These are phyloP conservation scores for Eupithecia subfuscata DNA, from an alignment of 2,888 invertebrate species.

Conservation along the genomic window DNA sequence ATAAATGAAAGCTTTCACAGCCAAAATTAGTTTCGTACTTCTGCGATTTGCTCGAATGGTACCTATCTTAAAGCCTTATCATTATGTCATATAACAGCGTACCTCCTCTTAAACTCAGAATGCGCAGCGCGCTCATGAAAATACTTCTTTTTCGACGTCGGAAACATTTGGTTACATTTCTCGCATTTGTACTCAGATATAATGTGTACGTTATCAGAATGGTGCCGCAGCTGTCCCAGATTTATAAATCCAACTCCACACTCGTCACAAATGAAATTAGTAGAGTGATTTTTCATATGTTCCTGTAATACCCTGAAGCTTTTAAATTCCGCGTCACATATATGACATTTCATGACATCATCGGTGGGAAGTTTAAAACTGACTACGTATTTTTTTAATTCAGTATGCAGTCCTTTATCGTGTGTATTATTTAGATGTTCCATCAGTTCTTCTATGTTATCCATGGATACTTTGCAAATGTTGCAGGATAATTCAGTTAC, in stretches of 20 bases:
- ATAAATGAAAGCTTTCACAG: no score
- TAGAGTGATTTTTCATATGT: conserved; percentile 69
- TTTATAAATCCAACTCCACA: conserved; percentile 51
- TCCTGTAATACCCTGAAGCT: conserved; percentile 65
- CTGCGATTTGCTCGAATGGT: not conserved
- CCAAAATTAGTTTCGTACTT: no score
- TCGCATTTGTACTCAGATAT: conserved; percentile 50
- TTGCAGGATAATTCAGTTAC: conserved; percentile 55
- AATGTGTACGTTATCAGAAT: conserved; percentile 56
- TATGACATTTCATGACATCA: conserved; percentile 57
- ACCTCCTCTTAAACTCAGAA: conserved; percentile 17
- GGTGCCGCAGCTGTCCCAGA: conserved; percentile 50
- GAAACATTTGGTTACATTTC: conserved; percentile 34
- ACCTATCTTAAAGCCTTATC: not conserved
- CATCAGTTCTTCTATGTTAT: conserved; percentile 48
- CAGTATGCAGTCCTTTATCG: conserved; percentile 47
- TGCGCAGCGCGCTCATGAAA: conserved; percentile 34
- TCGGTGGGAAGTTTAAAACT: conserved; percentile 65
- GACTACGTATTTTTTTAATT: conserved; percentile 58
- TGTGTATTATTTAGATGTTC: conserved; percentile 44
- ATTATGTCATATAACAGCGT: not conserved
- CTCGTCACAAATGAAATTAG: conserved; percentile 61
- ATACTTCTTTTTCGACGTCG: conserved; percentile 31
- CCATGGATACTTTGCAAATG: conserved; percentile 46
- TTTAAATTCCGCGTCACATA: conserved; percentile 55